phyloP scores from a whole-genome alignment of 2,888 invertebrate genomes.

The Dimorphilus gyrociliatus region DNA sequence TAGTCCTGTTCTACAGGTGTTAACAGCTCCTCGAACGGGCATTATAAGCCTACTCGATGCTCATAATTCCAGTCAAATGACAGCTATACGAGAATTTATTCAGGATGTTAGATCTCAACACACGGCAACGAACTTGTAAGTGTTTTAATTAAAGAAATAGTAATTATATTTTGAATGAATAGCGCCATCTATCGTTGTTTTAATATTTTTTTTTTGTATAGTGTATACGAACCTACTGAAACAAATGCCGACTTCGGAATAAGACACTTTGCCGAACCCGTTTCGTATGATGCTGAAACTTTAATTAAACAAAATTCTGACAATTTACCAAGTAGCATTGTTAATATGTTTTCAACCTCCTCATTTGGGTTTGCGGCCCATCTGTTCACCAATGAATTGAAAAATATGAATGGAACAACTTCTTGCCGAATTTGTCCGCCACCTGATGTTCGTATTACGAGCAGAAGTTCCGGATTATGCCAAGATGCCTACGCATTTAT shows the following conservation, averaged over 20 bases:
- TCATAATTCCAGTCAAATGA: slow-evolving; percentile 62
- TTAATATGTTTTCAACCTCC: slow-evolving; percentile 78
- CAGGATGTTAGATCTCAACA: slow-evolving; percentile 64
- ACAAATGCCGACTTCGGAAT: slow-evolving; percentile 52
- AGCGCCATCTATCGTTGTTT: too few species aligned
- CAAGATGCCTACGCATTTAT: too few species aligned
- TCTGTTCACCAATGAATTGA: slow-evolving; percentile 78
- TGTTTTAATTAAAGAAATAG: slow-evolving; percentile 4
- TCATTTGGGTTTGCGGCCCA: slow-evolving; percentile 94
- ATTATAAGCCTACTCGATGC: slow-evolving; percentile 77
- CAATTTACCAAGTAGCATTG: slow-evolving; percentile 73
- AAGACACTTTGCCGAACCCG: slow-evolving; percentile 70
- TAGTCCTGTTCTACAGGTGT: slow-evolving; percentile 84
- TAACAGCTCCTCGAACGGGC: slow-evolving; percentile 74
- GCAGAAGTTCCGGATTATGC: too few species aligned
- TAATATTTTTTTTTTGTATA: too few species aligned
- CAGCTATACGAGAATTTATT: slow-evolving; percentile 61
- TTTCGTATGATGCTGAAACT: slow-evolving; percentile 71
- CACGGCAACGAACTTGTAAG: slow-evolving; percentile 51
- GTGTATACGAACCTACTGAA: slow-evolving; percentile 59
- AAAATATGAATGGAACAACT: slow-evolving; percentile 52
- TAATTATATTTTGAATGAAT: neutral
- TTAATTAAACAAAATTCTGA: slow-evolving; percentile 82
- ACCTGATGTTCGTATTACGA: too few species aligned
- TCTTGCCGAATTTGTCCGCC: too few species aligned